Percentiles rank a stretch among this genome's conserved stretches.
These are phyloP conservation scores for Eira barbara DNA, from an alignment of 2,113 vertebrate genomes.

Conservation along the genomic window DNA sequence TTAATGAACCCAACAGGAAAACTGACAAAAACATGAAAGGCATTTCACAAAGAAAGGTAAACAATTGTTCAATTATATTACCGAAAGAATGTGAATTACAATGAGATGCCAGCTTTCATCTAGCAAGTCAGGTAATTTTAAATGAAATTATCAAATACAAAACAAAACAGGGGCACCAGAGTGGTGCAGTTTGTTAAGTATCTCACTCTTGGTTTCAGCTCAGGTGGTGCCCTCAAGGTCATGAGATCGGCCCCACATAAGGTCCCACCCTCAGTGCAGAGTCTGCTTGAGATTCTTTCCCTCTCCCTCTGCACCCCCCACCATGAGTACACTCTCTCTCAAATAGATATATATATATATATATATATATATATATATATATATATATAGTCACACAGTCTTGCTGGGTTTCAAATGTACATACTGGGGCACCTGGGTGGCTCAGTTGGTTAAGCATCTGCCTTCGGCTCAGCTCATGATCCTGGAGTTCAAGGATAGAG, in stretches of 20 bases:
- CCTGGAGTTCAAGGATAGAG: no score
- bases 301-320: background rate
- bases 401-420: no score
- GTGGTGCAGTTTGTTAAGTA: background rate
- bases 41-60: background rate
- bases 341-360: no score
- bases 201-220: background rate
- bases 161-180: background rate
- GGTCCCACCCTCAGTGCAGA: no score
- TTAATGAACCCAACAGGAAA: background rate
- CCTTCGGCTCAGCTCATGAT: no score
- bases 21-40: background rate
- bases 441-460: no score
- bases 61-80: background rate
- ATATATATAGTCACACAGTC: no score
- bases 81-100: background rate
- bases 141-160: background rate
- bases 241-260: background rate
- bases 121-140: background rate
- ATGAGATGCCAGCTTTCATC: background rate
- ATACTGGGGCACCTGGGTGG: no score
- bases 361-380: no score
- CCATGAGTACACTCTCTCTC: background rate
- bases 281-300: no score
- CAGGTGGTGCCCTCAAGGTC: background rate